A percentile compares a stretch with the other conserved stretches of the same genome.
phyloP scores from a whole-genome alignment of 2,797 vertebrate genomes.

The Halcyon badia region DNA sequence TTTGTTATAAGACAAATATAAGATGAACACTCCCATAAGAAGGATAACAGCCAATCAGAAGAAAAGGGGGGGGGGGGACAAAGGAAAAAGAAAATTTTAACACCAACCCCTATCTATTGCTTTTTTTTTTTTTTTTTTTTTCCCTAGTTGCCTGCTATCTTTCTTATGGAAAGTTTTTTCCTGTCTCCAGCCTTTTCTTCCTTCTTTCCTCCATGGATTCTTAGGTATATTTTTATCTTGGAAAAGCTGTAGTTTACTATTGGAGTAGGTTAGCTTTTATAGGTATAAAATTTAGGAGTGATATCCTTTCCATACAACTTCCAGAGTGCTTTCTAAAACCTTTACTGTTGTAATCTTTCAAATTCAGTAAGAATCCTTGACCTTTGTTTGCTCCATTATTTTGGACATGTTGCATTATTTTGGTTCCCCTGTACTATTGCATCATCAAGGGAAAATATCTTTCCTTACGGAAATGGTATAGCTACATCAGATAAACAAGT shows the following conservation, averaged over 20 bases:
- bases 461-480: background rate
- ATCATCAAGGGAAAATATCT: background rate
- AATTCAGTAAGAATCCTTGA: conserved; percentile 52
- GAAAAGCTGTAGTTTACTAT: conserved; percentile 16
- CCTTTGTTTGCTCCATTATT: conserved; percentile 29
- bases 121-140: too few species aligned
- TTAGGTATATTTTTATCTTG: conserved; percentile 23
- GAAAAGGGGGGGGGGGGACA: background rate
- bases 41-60: background rate
- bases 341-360: conserved; percentile 62
- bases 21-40: background rate
- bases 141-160: too few species aligned
- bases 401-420: conserved; percentile 1
- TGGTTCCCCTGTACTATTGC: background rate
- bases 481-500: background rate
- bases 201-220: background rate
- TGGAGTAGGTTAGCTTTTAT: conserved; percentile 49
- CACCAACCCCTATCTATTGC: too few species aligned
- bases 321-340: conserved; percentile 38
- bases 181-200: background rate
- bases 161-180: background rate
- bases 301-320: conserved; percentile 44
- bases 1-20: background rate
- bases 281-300: conserved; percentile 45
- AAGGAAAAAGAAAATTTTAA: background rate